phyloP scores from a whole-genome alignment of 2,113 vertebrate species.

The Synchiropus splendidus region DNA sequence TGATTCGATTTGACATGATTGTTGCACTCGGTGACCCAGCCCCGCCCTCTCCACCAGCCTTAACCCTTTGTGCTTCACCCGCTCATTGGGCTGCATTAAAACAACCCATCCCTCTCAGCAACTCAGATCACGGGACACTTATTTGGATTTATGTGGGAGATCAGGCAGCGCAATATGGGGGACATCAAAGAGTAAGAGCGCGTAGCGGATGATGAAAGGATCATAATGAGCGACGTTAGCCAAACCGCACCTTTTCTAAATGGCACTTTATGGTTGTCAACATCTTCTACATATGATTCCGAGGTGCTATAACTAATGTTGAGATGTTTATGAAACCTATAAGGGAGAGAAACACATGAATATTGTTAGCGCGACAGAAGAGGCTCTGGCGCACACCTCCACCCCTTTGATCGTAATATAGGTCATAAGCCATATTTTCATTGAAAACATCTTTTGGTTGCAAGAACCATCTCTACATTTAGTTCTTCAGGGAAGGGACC shows the following conservation, averaged over 20 bases:
- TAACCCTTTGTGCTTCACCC: constrained; percentile 35
- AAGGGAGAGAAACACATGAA: too few relatives aligned
- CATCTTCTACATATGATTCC: too few relatives aligned
- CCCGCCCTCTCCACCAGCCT: constrained; percentile 7
- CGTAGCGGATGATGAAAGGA: constrained; percentile 48
- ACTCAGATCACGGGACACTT: constrained; percentile 43
- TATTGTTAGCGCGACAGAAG: too few relatives aligned
- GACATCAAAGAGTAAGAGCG: constrained; percentile 37
- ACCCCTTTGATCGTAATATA: too few relatives aligned
- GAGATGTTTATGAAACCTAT: too few relatives aligned
- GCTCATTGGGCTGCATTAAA: constrained; percentile 36
- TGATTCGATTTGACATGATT: constrained; percentile 45
- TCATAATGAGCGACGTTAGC: constrained; percentile 31
- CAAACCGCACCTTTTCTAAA: constrained; percentile 22
- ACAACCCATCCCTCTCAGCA: constrained; percentile 43
- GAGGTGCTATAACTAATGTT: too few relatives aligned
- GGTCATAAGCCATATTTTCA: too few relatives aligned
- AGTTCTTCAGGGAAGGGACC: too few relatives aligned
- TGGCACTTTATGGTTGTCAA: constrained; percentile 37
- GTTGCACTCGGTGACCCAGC: constrained; percentile 15
- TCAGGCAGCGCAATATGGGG: constrained; percentile 27
- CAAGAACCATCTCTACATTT: too few relatives aligned
- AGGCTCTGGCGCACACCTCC: too few relatives aligned
- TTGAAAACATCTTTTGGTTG: too few relatives aligned
- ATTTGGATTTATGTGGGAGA: constrained; percentile 51